Evolutionary conservation across 37 sponge, comb jelly and placozoan species (phyloP).

Genomic region (Ephydatia muelleri): DNA sequence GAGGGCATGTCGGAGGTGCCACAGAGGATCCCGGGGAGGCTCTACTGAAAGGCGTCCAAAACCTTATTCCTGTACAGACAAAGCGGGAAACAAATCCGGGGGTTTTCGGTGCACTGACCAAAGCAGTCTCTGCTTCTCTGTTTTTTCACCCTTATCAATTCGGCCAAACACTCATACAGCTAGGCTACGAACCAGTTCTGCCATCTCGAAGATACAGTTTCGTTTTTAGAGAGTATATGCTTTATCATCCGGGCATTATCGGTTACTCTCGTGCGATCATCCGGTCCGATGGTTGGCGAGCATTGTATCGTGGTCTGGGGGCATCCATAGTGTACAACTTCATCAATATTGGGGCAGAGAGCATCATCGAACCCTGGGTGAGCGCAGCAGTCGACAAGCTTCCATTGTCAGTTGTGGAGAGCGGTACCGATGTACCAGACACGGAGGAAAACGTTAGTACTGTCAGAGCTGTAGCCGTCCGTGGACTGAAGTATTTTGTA

Average conservation of each 20-base stretch:
- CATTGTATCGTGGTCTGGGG: conserved; percentile 46
- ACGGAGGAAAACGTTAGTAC: conserved; percentile 37
- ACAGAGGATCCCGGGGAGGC: too few relatives aligned
- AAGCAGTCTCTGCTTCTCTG: too few relatives aligned
- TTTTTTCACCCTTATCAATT: neutral
- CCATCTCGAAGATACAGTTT: conserved; percentile 39
- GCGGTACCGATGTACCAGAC: conserved; percentile 44
- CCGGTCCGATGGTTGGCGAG: conserved; percentile 51
- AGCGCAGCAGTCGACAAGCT: neutral
- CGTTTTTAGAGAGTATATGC: conserved; percentile 28
- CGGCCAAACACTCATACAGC: conserved; percentile 38
- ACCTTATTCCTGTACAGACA: too few relatives aligned
- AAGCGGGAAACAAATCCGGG: too few relatives aligned
- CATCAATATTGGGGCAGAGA: neutral
- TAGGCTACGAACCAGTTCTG: conserved; percentile 51
- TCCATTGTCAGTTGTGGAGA: conserved; percentile 11
- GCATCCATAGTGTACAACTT: neutral
- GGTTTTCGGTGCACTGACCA: too few relatives aligned
- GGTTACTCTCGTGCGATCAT: conserved; percentile 32
- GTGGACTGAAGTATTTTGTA: conserved; percentile 17
- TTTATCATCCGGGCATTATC: conserved; percentile 58
- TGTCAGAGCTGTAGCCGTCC: conserved; percentile 14
- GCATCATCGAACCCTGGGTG: neutral
- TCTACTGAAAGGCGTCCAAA: too few relatives aligned
- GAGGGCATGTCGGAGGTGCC: too few relatives aligned